Evolutionary conservation across 2,888 invertebrate species (phyloP).

Genomic region (Gymnosoma rotundatum): DNA sequence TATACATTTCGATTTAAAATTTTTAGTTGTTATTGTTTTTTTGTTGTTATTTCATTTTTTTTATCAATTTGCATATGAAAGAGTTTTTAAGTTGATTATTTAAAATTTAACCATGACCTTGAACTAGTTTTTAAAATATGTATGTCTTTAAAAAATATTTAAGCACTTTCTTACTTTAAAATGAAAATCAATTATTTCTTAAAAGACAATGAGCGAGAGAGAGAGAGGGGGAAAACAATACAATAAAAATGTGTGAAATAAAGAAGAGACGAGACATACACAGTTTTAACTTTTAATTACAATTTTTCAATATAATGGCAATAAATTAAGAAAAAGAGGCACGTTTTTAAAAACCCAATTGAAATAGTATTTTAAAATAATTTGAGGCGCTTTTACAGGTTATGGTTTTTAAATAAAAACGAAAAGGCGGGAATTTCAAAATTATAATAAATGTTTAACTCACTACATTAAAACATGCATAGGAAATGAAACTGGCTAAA

Average conservation of each 20-base stretch:
- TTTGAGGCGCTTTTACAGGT: too few species aligned
- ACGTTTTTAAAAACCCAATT: not conserved
- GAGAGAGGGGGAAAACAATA: too few species aligned
- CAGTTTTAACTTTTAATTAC: too few species aligned
- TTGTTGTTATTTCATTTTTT: not conserved
- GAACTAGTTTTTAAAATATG: conserved; percentile 61
- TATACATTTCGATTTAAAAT: not conserved
- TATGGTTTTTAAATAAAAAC: too few species aligned
- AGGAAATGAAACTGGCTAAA: too few species aligned
- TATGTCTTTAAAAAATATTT: conserved; percentile 17
- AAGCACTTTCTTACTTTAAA: not conserved
- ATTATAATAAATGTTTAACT: too few species aligned
- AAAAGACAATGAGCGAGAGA: too few species aligned
- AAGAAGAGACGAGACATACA: too few species aligned
- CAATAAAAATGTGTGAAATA: too few species aligned
- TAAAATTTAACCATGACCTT: conserved; percentile 64
- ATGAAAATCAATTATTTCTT: not conserved
- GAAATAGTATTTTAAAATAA: too few species aligned
- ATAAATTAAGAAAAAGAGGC: conserved; percentile 9
- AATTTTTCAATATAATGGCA: not conserved
- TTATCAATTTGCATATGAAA: conserved; percentile 51
- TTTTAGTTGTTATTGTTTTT: not conserved
- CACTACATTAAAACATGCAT: too few species aligned
- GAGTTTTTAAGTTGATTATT: conserved; percentile 26
- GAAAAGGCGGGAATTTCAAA: too few species aligned